Base-by-base conservation (phyloP, 2,888 invertebrate genomes). In the Lasius platythorax region DNA sequence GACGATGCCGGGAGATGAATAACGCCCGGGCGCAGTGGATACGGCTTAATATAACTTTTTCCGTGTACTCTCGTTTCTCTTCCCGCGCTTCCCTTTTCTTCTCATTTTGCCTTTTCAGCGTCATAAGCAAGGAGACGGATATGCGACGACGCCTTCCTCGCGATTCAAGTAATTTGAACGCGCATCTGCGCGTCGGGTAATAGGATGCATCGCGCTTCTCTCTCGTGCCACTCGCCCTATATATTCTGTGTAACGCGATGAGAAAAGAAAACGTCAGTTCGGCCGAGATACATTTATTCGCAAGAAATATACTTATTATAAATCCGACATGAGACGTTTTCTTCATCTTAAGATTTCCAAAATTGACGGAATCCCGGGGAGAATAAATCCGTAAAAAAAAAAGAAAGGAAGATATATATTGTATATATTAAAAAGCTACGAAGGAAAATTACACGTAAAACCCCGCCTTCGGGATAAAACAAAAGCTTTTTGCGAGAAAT, bases 1-100 rank as follows among this genome's bases (percentile, higher is more conserved):
- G 67, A 83, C 67, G 75, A 30, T 43, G 30, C n/a, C 43, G 18
- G 33, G 56, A 76, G 70, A 72, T 82, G 66, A 85, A 82, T 85
- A 85, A 75, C 76, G 28, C 72, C 76, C 72, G 56, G 23, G 76
- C 53, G 33, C 43, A 56, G 58, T 76, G 56, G 83, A 78, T 67
- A 78, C 37, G 50, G 61, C 61, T 70, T 81, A 81, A 81, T 79
- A 79, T 73, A 81, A 81, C 28, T 81, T 81, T 81, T 81, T 81
- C 58, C 73, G 58, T 72, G 46, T 61, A 79, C 73, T 33, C n/a
- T 11, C 43, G 33, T 73, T 74, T 12, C 63, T 81, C 46, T 74
- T 73, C 12, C 33, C 58, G 61, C 18, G 33, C n/a, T 15, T 72
- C 5, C 18, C 15, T 33, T 46, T 18, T 73, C 46, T 61, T 61